Base-by-base conservation (phyloP, 2,113 vertebrate species). In the Genyomyrus donnyi region DNA sequence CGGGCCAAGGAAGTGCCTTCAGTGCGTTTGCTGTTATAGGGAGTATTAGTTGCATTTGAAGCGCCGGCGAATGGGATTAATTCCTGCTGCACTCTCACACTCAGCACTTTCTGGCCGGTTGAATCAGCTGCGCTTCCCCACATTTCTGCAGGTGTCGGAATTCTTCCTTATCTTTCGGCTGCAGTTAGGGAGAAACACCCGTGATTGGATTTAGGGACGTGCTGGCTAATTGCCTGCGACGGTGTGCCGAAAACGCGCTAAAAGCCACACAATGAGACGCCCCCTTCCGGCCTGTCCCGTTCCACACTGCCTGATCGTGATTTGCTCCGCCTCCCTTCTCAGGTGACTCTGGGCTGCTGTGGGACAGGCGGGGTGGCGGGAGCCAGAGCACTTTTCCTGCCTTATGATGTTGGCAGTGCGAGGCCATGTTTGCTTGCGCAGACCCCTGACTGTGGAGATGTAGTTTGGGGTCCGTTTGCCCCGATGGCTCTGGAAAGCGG, bases 391-490 rank as follows among this genome's bases (percentile, higher is more conserved):
- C n/a, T 13, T 27, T 31, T 1, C n/a, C 8, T 27, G 62, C 9
- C 62, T 3, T 66, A 11, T 1, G 62, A 31, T 3, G 62, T 2
- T 11, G 9, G 9, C 9, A 2, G 62, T 0, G 62, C 8, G 24
- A n/a, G 24, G 7, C 24, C 0, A 11, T 1, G 1, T 56, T 21
- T 56, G 53, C 56, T 8, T 62, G 53, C 80, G 49, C 9, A 21
- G 42, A 85, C 39, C 17, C 89, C 24, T 5, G 46, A 62, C 8
- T 62, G 77, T 39, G 52, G 21, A 48, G 87, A 74, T 49, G 27
- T 56, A 48, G 31, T 89, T 83, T 74, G 31, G 90, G 10, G 62
- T 88, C 90, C 70, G 89, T 89, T 62, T 48, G 88, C 45, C 62
- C n/a, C 3, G 24, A 66, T 27, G 62, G 62, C 9, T 27, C 62